Evolutionary conservation across 2,888 invertebrate genomes (phyloP).

Genomic region (Hypselothyrea guttata): DNA sequence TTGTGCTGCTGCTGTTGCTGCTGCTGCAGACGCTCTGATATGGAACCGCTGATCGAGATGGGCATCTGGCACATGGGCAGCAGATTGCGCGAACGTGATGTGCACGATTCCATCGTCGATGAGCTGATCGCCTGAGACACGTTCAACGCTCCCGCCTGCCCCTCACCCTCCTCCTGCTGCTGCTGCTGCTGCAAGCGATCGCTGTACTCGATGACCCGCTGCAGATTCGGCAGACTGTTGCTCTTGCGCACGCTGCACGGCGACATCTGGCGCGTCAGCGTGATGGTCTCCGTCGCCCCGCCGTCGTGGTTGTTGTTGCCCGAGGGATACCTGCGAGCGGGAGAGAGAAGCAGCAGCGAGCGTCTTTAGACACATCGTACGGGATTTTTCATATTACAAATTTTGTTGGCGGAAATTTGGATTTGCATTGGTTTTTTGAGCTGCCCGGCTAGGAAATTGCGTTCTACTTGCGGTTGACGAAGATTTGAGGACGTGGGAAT

Average conservation of each 20-base stretch:
- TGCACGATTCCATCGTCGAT: slow-evolving; percentile 85
- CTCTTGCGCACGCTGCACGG: slow-evolving; percentile 87
- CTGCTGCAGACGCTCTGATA: slow-evolving; percentile 72
- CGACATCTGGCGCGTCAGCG: slow-evolving; percentile 83
- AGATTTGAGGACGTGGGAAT: too few relatives aligned
- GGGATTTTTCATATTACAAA: slow-evolving; percentile 46
- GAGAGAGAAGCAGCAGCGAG: slow-evolving; percentile 68
- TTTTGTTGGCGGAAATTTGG: slow-evolving; percentile 47
- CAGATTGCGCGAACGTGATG: slow-evolving; percentile 79
- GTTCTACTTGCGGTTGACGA: too few relatives aligned
- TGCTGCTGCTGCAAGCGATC: slow-evolving; percentile 25
- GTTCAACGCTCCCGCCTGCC: slow-evolving; percentile 67
- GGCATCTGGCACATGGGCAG: slow-evolving; percentile 83
- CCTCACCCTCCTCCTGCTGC: slow-evolving; percentile 32
- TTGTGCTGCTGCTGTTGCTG: slow-evolving; percentile 37
- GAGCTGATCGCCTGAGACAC: slow-evolving; percentile 86
- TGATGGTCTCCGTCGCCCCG: slow-evolving; percentile 82
- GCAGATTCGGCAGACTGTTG: slow-evolving; percentile 90
- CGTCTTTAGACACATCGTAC: slow-evolving; percentile 70
- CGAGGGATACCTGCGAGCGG: slow-evolving; percentile 86
- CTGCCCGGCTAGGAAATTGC: too few relatives aligned
- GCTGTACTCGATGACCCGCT: slow-evolving; percentile 56
- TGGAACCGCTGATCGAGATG: slow-evolving; percentile 77
- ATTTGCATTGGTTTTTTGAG: slow-evolving; percentile 18
- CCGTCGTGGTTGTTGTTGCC: slow-evolving; percentile 86